Percentiles rank a stretch among this genome's conserved stretches.
Conservation (phyloP, 1,140 invertebrate species). For the Monochamus saltuarius region DNA sequence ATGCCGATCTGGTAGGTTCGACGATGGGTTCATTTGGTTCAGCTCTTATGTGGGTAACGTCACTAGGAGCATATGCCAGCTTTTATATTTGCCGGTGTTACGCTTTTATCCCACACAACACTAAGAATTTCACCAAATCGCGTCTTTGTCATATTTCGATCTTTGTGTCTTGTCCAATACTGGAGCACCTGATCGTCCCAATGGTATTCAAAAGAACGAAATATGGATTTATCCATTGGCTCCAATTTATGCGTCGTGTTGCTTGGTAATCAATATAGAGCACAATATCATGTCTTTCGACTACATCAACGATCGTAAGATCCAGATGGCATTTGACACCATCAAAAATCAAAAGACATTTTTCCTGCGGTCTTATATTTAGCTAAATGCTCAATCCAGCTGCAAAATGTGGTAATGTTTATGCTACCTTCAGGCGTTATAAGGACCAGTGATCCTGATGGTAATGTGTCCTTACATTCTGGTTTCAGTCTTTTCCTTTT, state of each 20-base stretch:
- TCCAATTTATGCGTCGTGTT: background rate
- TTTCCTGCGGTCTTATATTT: constrained; percentile 10
- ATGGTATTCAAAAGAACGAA: constrained; percentile 6
- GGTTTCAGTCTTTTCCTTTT: background rate
- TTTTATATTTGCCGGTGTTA: constrained; percentile 18
- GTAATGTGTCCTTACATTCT: background rate
- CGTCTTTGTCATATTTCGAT: constrained; percentile 8
- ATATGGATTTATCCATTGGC: constrained; percentile 5
- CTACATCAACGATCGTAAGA: constrained; percentile 5
- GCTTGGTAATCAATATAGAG: constrained; percentile 4
- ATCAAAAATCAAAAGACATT: constrained; percentile 12
- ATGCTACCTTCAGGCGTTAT: constrained; percentile 1
- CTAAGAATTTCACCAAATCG: constrained; percentile 16
- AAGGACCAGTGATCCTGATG: background rate
- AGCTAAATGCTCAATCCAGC: constrained; percentile 7
- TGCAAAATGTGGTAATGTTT: background rate
- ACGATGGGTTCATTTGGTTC: too few species aligned
- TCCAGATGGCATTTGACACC: background rate
- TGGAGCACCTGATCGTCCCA: background rate
- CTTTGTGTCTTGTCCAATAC: too few species aligned
- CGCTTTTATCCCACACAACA: constrained; percentile 11
- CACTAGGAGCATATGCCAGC: background rate
- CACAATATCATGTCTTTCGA: constrained; percentile 7
- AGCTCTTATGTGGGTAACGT: background rate
- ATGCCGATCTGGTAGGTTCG: too few species aligned